These are phyloP conservation scores for Cathartes aura DNA, from an alignment of 2,113 vertebrate species.

Conservation along the genomic window DNA sequence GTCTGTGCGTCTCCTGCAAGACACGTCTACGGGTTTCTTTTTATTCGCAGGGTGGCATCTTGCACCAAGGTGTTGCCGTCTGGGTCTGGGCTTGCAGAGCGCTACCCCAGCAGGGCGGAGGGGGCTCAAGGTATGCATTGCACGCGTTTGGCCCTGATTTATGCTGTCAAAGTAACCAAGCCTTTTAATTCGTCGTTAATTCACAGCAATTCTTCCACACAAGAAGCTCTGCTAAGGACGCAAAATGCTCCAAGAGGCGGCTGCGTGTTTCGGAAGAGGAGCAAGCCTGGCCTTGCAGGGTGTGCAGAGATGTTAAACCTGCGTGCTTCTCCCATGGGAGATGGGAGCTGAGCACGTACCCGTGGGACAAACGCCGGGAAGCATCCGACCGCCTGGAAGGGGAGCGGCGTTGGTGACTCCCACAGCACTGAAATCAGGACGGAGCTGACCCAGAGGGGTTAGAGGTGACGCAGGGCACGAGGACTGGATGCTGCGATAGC, in stretches of 20 bases:
- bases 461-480: accelerated
- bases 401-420: background rate
- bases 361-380: accelerated
- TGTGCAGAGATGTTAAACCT: background rate
- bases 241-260: background rate
- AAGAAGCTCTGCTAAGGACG: background rate
- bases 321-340: accelerated
- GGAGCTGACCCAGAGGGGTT: background rate
- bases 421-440: accelerated
- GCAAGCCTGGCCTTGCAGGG: background rate
- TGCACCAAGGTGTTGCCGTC: accelerated
- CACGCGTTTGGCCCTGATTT: accelerated
- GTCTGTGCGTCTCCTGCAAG: background rate
- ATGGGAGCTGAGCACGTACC: background rate
- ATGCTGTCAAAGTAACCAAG: background rate
- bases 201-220: background rate
- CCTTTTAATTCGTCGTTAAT: background rate
- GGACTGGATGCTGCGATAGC: background rate
- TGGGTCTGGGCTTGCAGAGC: background rate
- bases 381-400: accelerated
- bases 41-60: background rate
- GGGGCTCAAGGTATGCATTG: accelerated
- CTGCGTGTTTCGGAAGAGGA: background rate
- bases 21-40: accelerated
- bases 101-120: background rate